Conservation (phyloP, 2,113 vertebrate species). For the Kryptolebias marmoratus region DNA sequence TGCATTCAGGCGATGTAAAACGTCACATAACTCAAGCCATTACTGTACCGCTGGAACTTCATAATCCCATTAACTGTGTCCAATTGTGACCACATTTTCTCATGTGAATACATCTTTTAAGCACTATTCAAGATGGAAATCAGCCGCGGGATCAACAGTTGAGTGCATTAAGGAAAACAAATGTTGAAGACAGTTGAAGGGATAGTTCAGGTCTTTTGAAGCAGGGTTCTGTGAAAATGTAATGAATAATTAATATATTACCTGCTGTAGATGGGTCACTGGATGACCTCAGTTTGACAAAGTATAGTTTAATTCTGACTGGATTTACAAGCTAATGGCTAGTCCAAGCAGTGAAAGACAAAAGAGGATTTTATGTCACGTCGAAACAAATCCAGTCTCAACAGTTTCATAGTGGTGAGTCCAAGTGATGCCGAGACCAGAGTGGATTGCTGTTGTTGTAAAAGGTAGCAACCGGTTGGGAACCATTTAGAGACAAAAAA, state of each 20-base stretch:
- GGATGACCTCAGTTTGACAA: not conserved
- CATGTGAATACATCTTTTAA: slow-evolving; percentile 53
- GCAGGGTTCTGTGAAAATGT: no score
- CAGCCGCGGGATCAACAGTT: slow-evolving; percentile 50
- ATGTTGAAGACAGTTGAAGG: not conserved
- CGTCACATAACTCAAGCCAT: slow-evolving; percentile 62
- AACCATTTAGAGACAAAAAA: no score
- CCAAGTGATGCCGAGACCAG: no score
- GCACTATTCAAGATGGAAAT: slow-evolving; percentile 59
- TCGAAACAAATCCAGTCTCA: no score
- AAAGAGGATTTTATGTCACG: no score
- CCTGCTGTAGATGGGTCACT: not conserved
- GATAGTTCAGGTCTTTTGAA: no score
- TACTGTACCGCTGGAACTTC: slow-evolving; percentile 52
- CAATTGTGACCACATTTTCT: slow-evolving; percentile 61
- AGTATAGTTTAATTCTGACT: not conserved
- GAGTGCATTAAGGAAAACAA: slow-evolving; percentile 39
- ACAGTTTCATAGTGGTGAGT: no score
- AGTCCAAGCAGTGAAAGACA: no score
- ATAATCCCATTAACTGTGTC: slow-evolving; percentile 70
- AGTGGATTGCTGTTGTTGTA: no score
- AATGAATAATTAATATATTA: no score
- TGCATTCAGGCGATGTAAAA: slow-evolving; percentile 62
- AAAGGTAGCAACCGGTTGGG: no score
- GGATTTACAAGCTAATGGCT: no score